Base-by-base conservation (phyloP, 2,797 vertebrate genomes). In the Neosalanx taihuensis region DNA sequence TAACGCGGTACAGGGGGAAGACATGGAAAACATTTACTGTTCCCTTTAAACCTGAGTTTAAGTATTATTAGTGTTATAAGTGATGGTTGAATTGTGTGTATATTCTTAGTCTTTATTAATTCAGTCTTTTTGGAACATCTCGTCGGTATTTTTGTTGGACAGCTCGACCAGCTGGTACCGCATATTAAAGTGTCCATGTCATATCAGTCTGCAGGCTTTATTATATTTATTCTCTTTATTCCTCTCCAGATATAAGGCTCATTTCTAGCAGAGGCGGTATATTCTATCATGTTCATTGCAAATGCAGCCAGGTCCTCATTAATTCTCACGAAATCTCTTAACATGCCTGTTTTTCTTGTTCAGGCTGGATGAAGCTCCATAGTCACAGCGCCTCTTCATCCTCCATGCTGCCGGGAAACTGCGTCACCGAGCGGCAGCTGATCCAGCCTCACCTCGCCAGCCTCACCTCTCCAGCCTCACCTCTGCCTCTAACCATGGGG, bases 371-470 rank as follows among this genome's bases (percentile, higher is more conserved):
- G 74, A 81, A 81, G 83, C 76, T 84, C 81, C 31, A 71, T 66
- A 77, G 68, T 79, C 83, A 85, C 81, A 76, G 79, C 76, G 67
- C 70, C 4, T 76, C 67, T 71, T 81, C 80, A 83, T 58, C 75
- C 83, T 87, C 85, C 88, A 83, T 85, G 85, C 82, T 86, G 87
- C 76, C 77, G 77, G 23, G 23, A 26, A 89, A 89, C 89, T 92
- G 91, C 92, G 90, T 91, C 92, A 92, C 87, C 85, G 88, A 87
- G 89, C 88, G 89, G 89, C 81, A 87, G 77, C 91, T 86, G 91
- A 87, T 77, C 84, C 88, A 69, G 82, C 81, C 78, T 70, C 87
- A 76, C 46, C 77, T 81, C 83, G 23, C 23, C 23, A 26, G 23
- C 23, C 23, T 26, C 92, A 90, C 91, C 93, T 92, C 87, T 77